Percentiles rank a stretch among this genome's conserved stretches.
phyloP scores from a whole-genome alignment of 1,140 invertebrate species.

The Trissolcus basalis region DNA sequence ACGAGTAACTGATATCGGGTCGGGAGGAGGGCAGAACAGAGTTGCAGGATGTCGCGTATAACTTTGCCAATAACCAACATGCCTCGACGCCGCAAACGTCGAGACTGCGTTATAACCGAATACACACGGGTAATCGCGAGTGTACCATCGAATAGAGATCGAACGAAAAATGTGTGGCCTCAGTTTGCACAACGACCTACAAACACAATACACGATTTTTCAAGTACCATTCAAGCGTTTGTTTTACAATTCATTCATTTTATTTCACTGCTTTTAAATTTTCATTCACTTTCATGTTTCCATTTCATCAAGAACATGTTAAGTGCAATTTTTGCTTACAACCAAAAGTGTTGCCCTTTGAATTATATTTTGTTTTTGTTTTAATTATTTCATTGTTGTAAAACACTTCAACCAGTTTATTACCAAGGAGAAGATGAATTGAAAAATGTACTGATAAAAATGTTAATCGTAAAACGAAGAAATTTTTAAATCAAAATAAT shows the following conservation, averaged over 20 bases:
- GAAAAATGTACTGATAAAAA: too few species aligned
- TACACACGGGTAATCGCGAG: constrained; percentile 49
- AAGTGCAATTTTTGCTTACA: too few species aligned
- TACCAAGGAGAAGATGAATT: too few species aligned
- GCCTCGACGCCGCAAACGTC: constrained; percentile 40
- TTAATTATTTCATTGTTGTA: too few species aligned
- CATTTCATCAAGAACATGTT: too few species aligned
- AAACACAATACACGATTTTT: constrained; percentile 32
- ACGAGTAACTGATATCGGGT: constrained; percentile 54
- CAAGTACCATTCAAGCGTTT: not conserved
- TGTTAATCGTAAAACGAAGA: too few species aligned
- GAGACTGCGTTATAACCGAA: constrained; percentile 47
- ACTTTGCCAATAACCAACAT: constrained; percentile 74
- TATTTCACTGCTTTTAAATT: not conserved
- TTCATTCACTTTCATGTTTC: not conserved
- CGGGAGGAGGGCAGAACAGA: constrained; percentile 29
- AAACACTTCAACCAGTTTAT: too few species aligned
- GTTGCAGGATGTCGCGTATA: constrained; percentile 70
- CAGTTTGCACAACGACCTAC: constrained; percentile 13
- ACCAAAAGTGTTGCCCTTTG: too few species aligned
- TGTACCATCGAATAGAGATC: constrained; percentile 12
- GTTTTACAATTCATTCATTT: too few species aligned
- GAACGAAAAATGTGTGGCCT: constrained; percentile 27
- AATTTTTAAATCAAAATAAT: too few species aligned
- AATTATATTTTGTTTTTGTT: too few species aligned